Conservation (phyloP, 2,797 vertebrate species). For the Nannoperca obscura region DNA sequence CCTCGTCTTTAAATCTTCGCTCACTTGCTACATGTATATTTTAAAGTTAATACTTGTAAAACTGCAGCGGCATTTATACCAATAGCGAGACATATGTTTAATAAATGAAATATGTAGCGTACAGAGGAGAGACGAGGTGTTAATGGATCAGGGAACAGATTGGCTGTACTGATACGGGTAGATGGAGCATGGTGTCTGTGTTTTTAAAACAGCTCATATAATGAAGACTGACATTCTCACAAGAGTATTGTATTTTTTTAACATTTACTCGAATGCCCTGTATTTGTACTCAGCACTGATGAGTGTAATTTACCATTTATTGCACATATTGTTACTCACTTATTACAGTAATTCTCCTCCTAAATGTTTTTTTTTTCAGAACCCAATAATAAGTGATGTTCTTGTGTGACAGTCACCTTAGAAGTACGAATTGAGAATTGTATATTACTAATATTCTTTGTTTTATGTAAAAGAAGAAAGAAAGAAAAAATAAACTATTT, state of each 20-base stretch:
- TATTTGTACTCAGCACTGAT: constrained; percentile 74
- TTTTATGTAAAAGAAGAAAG: constrained; percentile 72
- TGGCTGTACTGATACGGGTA: constrained; percentile 72
- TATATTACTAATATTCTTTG: constrained; percentile 73
- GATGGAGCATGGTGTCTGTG: constrained; percentile 71
- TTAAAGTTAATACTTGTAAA: constrained; percentile 41
- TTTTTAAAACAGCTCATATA: constrained; percentile 59
- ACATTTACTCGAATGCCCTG: constrained; percentile 68
- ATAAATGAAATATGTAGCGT: constrained; percentile 60
- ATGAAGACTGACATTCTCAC: constrained; percentile 61
- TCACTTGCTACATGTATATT: constrained; percentile 52
- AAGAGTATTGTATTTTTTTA: constrained; percentile 82
- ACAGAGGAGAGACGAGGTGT: constrained; percentile 26
- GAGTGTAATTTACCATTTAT: constrained; percentile 64
- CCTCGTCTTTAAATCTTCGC: constrained; percentile 51
- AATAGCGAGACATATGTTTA: constrained; percentile 52
- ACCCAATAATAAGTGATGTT: constrained; percentile 69
- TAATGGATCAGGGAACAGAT: constrained; percentile 65
- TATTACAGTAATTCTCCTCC: constrained; percentile 49
- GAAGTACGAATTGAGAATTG: constrained; percentile 59
- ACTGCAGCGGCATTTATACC: constrained; percentile 34
- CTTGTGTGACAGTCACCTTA: constrained; percentile 74
- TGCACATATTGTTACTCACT: constrained; percentile 69
- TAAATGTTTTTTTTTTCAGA: constrained; percentile 58
- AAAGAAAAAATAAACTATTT: constrained; percentile 79